Conservation (phyloP, 2,113 vertebrate genomes). For the Terrapene triunguis region DNA sequence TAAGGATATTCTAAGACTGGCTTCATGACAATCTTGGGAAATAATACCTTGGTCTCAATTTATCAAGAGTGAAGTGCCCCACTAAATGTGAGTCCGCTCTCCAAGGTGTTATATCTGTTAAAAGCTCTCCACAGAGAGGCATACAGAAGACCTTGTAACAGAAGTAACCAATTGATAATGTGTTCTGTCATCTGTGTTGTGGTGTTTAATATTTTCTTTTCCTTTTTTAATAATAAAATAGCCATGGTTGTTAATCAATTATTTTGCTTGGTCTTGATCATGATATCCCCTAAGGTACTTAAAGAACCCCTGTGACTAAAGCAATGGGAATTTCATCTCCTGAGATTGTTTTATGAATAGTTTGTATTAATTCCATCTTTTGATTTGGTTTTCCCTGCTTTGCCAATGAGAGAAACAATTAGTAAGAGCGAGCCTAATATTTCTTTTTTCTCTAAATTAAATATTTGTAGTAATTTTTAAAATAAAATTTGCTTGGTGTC, state of each 20-base stretch:
- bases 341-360: neutral
- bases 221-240: neutral
- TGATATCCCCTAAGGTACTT: neutral
- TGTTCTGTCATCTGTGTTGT: neutral
- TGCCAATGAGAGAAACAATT: neutral
- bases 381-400: neutral
- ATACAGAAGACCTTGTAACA: neutral
- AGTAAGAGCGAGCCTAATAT: neutral
- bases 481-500: neutral
- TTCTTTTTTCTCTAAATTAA: neutral
- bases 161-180: neutral
- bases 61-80: neutral
- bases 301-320: neutral
- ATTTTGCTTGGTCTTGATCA: neutral
- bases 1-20: neutral
- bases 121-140: neutral
- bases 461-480: neutral
- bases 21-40: neutral
- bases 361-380: neutral
- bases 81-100: neutral
- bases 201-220: neutral
- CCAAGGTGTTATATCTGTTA: neutral
- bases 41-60: neutral
- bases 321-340: neutral
- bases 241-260: neutral